Evolutionary conservation across 2,797 vertebrate genomes (phyloP), one percentile per base, ranked within the genome.

Genomic region (Protonibea diacanthus): DNA sequence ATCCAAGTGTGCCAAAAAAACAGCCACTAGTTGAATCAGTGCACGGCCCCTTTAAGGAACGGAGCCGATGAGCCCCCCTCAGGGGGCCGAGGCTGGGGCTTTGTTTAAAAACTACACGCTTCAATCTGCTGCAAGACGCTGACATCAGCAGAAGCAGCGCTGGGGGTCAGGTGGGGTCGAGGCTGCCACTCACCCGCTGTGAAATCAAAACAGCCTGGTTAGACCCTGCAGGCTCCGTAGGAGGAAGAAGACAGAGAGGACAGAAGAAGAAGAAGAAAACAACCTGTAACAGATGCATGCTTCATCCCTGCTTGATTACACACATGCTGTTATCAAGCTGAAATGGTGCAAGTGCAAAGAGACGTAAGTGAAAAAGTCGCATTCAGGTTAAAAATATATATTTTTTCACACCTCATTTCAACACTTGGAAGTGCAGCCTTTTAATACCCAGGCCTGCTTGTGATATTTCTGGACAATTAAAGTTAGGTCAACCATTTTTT

Each of bases 91-190:
- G 89, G 70, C 80, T 72, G 67, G 84, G 89, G 88, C 92, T 94
- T 95, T 94, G 94, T 95, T 95, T 91, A 92, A 94, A 91, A 94
- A 94, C 84, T 88, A 82, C 92, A 92, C 33, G 81, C 90, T 90
- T 83, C 92, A 94, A 94, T 93, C 93, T 92, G 88, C 83, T 64
- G 89, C 88, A 93, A 95, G 93, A 95, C 93, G 95, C 95, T 95
- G 94, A 95, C 94, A 93, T 95, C 93, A 95, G 94, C 94, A 94
- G 76, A 93, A 93, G 91, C 88, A 13, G 74, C 56, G 83, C 86
- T 83, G 74, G 82, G 88, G 94, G 94, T 94, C 93, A 93, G 87
- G 63, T 88, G 80, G 87, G 94, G 95, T 94, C 91, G 90, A 86
- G 89, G 88, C 93, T 94, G 93, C 93, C 91, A 92, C 87, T 95